phyloP scores from a whole-genome alignment of 2,888 invertebrate genomes.

The Drosophila barbarae region DNA sequence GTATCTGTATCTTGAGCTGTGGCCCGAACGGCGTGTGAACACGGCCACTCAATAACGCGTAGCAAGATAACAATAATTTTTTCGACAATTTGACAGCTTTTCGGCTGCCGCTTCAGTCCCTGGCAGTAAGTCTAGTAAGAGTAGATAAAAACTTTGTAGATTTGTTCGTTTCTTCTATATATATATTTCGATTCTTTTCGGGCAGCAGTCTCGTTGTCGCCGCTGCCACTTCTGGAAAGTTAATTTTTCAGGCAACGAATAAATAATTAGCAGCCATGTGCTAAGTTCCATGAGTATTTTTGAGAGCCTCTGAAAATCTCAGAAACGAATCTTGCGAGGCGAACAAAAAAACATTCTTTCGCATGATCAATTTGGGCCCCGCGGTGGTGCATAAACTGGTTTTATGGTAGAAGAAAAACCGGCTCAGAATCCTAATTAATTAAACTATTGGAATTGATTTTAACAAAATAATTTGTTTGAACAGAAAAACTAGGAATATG shows the following conservation, averaged over 20 bases:
- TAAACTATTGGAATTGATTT: conserved; percentile 14
- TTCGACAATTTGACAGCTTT: conserved; percentile 71
- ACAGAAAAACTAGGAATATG: conserved; percentile 1
- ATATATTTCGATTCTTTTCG: conserved; percentile 14
- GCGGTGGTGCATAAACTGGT: conserved; percentile 32
- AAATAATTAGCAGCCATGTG: conserved; percentile 71
- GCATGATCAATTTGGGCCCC: conserved; percentile 63
- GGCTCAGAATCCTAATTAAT: conserved; percentile 35
- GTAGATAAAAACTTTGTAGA: conserved; percentile 23
- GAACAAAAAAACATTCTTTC: conserved; percentile 62
- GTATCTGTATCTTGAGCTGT: conserved; percentile 28
- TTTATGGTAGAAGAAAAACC: conserved; percentile 39
- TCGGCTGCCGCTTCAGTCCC: conserved; percentile 36
- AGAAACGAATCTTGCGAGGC: conserved; percentile 33
- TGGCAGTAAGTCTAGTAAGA: conserved; percentile 1
- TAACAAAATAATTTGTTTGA: conserved; percentile 20
- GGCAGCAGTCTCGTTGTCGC: conserved; percentile 60
- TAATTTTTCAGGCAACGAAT: conserved; percentile 76
- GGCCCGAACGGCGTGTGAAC: conserved; percentile 56
- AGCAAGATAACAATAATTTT: conserved; percentile 59
- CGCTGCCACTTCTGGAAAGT: conserved; percentile 51
- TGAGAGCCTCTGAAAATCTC: conserved; percentile 43
- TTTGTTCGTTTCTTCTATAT: not conserved
- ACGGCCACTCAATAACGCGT: conserved; percentile 72
- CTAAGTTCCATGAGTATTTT: conserved; percentile 66